Conservation (phyloP, 1,140 invertebrate species). For the Notospermus geniculatus region DNA sequence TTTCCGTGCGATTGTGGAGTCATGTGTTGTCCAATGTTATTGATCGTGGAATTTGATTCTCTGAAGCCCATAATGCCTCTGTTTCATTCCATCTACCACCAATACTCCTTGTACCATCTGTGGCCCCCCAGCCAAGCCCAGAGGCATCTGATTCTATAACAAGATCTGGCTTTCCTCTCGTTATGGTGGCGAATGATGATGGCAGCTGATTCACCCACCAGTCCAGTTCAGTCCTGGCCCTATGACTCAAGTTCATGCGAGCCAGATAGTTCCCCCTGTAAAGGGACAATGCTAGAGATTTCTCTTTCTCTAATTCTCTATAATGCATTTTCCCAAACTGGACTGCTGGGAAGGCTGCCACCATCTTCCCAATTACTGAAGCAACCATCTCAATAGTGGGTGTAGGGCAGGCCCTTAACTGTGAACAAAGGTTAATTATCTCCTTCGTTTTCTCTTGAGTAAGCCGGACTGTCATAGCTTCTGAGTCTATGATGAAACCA, state of each 20-base stretch:
- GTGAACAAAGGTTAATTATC: constrained; percentile 2
- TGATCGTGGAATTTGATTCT: no score
- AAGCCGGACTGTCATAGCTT: constrained; percentile 22
- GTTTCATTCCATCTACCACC: neutral
- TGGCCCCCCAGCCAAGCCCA: neutral
- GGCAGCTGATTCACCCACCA: constrained; percentile 1
- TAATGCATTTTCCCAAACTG: constrained; percentile 8
- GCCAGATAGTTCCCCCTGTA: neutral
- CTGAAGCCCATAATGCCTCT: no score
- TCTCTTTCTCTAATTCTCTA: neutral
- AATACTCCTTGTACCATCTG: neutral
- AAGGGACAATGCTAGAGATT: neutral
- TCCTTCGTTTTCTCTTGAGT: constrained; percentile 17
- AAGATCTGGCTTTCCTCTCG: neutral
- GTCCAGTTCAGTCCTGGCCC: neutral
- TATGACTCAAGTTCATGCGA: neutral
- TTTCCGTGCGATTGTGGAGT: no score
- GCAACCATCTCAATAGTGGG: neutral
- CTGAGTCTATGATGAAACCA: constrained; percentile 25
- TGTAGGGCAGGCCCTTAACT: neutral
- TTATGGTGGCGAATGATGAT: constrained; percentile 6
- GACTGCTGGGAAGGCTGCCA: neutral
- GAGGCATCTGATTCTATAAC: neutral
- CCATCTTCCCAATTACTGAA: neutral
- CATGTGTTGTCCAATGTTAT: no score